A percentile compares a stretch with the other conserved stretches of the same genome.
phyloP scores from a whole-genome alignment of 2,888 invertebrate genomes.

The Protonemura montana region DNA sequence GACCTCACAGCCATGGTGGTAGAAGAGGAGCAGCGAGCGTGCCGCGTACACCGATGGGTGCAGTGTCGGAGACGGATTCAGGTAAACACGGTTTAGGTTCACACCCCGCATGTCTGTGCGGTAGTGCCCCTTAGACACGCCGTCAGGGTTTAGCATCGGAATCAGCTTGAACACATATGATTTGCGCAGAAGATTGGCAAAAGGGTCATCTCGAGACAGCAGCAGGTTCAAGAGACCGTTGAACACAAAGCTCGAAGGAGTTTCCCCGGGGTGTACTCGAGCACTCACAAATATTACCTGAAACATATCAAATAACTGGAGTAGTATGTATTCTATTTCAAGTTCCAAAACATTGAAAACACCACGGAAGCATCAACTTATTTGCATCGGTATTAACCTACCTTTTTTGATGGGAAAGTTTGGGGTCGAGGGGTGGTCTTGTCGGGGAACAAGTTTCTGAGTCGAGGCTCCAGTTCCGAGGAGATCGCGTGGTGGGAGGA shows the following conservation, averaged over 20 bases:
- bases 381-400: conserved; percentile 55
- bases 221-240: conserved; percentile 87
- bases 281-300: conserved; percentile 86
- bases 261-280: conserved; percentile 91
- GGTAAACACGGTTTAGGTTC: conserved; percentile 86
- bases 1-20: conserved; percentile 67
- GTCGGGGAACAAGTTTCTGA: conserved; percentile 78
- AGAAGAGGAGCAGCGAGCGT: conserved; percentile 70
- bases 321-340: too few relatives aligned
- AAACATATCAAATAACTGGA: neutral
- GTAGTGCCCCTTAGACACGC: conserved; percentile 85
- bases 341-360: too few relatives aligned
- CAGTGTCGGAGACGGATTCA: conserved; percentile 74
- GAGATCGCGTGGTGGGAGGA: conserved; percentile 81
- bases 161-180: conserved; percentile 88
- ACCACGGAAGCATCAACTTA: too few relatives aligned
- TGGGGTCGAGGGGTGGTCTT: conserved; percentile 70
- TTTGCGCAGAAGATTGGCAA: conserved; percentile 75
- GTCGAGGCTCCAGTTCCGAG: conserved; percentile 73
- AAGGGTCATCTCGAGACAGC: conserved; percentile 75
- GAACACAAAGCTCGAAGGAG: conserved; percentile 88
- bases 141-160: conserved; percentile 92
- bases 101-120: conserved; percentile 87
- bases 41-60: conserved; percentile 90
- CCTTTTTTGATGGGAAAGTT: conserved; percentile 81